Percentiles rank a stretch among this genome's conserved stretches.
Evolutionary conservation across 2,113 vertebrate species (phyloP).

Genomic region (Coryphaenoides rupestris): DNA sequence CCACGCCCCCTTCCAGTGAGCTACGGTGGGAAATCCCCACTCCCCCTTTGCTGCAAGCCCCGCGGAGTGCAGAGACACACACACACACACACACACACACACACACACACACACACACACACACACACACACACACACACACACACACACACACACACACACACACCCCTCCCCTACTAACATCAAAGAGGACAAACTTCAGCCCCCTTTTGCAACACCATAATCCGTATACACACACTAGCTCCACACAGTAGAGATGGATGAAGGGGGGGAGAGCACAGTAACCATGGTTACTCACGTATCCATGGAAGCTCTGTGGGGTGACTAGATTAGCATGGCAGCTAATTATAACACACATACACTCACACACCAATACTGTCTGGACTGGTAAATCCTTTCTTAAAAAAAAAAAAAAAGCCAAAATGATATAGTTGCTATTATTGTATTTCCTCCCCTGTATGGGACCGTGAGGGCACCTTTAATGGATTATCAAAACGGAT

Average conservation of each 20-base stretch:
- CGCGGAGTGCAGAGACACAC: background rate
- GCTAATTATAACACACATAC: conserved; percentile 33
- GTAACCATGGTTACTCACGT: conserved; percentile 58
- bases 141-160: conserved; percentile 23
- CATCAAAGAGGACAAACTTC: background rate
- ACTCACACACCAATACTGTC: background rate
- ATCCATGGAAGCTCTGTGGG: conserved; percentile 45
- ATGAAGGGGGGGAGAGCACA: conserved; percentile 40
- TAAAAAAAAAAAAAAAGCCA: too few species aligned
- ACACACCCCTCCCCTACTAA: too few species aligned
- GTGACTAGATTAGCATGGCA: conserved; percentile 46
- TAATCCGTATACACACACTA: conserved; percentile 19
- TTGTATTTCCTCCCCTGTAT: conserved; percentile 9
- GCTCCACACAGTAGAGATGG: conserved; percentile 38
- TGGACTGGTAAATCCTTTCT: conserved; percentile 14
- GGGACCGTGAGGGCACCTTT: conserved; percentile 15
- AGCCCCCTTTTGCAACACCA: background rate
- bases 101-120: conserved; percentile 14
- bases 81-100: conserved; percentile 19
- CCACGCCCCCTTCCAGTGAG: conserved; percentile 29
- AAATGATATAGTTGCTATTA: too few species aligned
- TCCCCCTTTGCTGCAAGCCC: background rate
- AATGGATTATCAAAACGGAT: conserved; percentile 9
- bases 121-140: conserved; percentile 20
- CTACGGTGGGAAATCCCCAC: background rate